A percentile compares a stretch with the other conserved stretches of the same genome.
These are phyloP conservation scores for Pseudopleuronectes americanus DNA, from an alignment of 2,797 vertebrate species.

Conservation along the genomic window DNA sequence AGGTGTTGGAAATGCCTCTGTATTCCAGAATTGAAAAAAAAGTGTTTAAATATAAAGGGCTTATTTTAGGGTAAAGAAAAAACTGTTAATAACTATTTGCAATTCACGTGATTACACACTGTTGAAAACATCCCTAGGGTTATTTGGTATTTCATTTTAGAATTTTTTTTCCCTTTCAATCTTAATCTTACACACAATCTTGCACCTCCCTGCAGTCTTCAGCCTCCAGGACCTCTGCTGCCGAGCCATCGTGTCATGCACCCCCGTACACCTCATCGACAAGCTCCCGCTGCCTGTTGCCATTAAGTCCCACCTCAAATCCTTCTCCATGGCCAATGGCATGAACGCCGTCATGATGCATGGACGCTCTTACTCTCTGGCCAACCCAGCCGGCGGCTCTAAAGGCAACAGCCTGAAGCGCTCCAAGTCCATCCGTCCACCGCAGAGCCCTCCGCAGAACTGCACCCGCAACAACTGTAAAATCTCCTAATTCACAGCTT, in stretches of 20 bases:
- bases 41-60: no score
- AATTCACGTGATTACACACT: no score
- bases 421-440: constrained; percentile 94
- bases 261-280: constrained; percentile 95
- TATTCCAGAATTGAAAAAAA: no score
- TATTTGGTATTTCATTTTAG: no score
- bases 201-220: constrained; percentile 84
- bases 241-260: constrained; percentile 95
- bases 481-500: constrained; percentile 88
- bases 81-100: no score
- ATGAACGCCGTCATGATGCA: constrained; percentile 99
- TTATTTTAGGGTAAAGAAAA: no score
- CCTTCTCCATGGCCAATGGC: constrained; percentile 98
- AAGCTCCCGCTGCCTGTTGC: constrained; percentile 95
- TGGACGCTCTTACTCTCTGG: constrained; percentile 92
- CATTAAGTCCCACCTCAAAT: constrained; percentile 97
- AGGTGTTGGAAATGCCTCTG: no score
- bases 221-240: constrained; percentile 97
- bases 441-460: constrained; percentile 98
- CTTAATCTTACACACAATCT: no score
- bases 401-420: constrained; percentile 97
- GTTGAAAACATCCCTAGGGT: no score
- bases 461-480: constrained; percentile 93
- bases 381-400: constrained; percentile 84
- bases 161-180: no score